Evolutionary conservation across 2,888 invertebrate species (phyloP), one percentile per base, ranked within the genome.

Genomic region (Adelphocoris suturalis): DNA sequence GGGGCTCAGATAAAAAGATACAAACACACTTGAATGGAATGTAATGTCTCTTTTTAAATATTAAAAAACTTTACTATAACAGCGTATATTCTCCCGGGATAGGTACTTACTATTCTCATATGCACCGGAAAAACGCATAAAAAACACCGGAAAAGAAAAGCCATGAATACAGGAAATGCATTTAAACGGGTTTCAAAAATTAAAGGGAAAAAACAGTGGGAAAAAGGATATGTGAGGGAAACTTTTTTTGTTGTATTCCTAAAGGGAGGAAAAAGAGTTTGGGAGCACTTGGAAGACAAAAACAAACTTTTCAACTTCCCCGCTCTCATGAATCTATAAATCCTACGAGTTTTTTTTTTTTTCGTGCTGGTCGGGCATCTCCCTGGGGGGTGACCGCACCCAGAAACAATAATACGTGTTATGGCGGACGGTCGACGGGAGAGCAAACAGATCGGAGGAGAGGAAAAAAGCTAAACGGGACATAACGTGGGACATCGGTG

Each of bases 281-380:
- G 52, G 52, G 52, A 37, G 68, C 19, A 68, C 68, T 68, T 68
- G 68, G 68, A 68, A 68, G 68, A 68, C 68, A 68, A 68, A 68
- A 68, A 68, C 68, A 68, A 68, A 68, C 68, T 68, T 68, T 23
- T 23, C 7, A 68, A 68, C 68, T 68, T 68, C 68, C 68, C 68
- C 19, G 68, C 68, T 68, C 68, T 68, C 68, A 68, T 68, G 68
- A 68, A 68, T 68, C 68, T 68, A 68, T 68, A 68, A 68, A 68
- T 68, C 68, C 68, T 19, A 52, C 19, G 68, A 19, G 68, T 0
- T 12, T 27, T 27, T 57, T 57, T 0, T 12, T 27, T 27, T 61
- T 61, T 68, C 27, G 11, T 68, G 68, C 5, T 37, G 57, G n/a
- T n/a, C 57, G 68, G 68, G 68, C 52, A 11, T 23, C 57, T 57